Evolutionary conservation across 1,140 invertebrate genomes (phyloP).

Genomic region (Drosophila subobscura): DNA sequence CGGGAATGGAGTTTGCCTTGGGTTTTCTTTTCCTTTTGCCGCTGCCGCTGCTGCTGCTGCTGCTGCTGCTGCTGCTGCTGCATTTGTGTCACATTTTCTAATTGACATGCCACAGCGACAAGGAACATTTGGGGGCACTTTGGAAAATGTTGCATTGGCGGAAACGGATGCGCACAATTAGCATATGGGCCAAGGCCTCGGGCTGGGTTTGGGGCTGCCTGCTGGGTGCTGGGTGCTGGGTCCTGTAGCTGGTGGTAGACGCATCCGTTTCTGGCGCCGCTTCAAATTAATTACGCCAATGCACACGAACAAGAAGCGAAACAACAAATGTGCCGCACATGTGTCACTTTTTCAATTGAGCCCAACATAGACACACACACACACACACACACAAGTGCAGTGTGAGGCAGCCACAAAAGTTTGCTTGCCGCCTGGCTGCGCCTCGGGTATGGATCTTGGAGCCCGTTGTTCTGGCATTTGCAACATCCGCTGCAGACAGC

Average conservation of each 20-base stretch:
- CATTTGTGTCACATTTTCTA: constrained; percentile 43
- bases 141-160: constrained; percentile 26
- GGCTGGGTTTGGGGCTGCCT: too few relatives aligned
- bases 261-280: constrained; percentile 67
- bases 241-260: constrained; percentile 1
- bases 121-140: constrained; percentile 20
- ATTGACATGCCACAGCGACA: constrained; percentile 52
- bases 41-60: not conserved
- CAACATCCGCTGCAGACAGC: constrained; percentile 75
- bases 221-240: too few relatives aligned
- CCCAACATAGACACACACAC: constrained; percentile 21
- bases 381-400: constrained; percentile 1
- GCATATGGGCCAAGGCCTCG: constrained; percentile 41
- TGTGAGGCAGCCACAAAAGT: constrained; percentile 56
- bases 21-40: not conserved
- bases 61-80: not conserved
- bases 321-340: constrained; percentile 57
- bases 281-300: constrained; percentile 81
- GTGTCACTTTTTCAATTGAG: constrained; percentile 62
- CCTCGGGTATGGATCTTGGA: constrained; percentile 38
- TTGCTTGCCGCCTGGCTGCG: constrained; percentile 44
- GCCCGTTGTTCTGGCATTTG: constrained; percentile 61
- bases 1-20: not conserved
- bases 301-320: constrained; percentile 62
- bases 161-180: constrained; percentile 73